phyloP scores from a whole-genome alignment of 2,797 vertebrate genomes.

The Myotis planiceps region DNA sequence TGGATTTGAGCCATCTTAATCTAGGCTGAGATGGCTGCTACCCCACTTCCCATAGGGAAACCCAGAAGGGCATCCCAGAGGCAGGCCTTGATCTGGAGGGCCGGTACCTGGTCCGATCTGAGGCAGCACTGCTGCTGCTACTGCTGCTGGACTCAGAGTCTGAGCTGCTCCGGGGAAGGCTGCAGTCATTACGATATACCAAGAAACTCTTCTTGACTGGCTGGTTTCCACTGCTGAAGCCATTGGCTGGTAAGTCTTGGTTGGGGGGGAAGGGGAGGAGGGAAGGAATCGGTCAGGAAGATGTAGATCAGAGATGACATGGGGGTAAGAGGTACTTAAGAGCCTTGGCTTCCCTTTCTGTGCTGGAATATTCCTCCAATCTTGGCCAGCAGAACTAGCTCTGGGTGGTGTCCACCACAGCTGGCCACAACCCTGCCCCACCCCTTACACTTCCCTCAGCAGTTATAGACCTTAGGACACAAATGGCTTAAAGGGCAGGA shows the following conservation, averaged over 20 bases:
- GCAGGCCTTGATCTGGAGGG: not conserved
- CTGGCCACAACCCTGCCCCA: not conserved
- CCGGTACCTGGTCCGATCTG: conserved; percentile 95
- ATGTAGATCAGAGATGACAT: not conserved
- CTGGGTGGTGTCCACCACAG: not conserved
- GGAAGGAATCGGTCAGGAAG: conserved; percentile 63
- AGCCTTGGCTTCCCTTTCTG: conserved; percentile 30
- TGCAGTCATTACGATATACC: conserved; percentile 96
- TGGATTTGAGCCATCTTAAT: conserved; percentile 8
- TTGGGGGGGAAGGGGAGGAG: conserved; percentile 28
- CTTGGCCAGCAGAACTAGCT: conserved; percentile 41
- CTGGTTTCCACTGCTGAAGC: conserved; percentile 95
- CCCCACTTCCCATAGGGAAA: not conserved
- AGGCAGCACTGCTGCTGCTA: conserved; percentile 98
- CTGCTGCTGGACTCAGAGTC: conserved; percentile 98
- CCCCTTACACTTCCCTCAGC: conserved; percentile 32
- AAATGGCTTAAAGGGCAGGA: conserved; percentile 54
- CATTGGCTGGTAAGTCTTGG: conserved; percentile 95
- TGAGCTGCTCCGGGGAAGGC: conserved; percentile 96
- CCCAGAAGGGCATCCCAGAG: not conserved
- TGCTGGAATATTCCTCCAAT: conserved; percentile 46
- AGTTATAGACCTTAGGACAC: conserved; percentile 55
- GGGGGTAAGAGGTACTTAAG: not conserved
- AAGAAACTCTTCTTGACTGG: conserved; percentile 98
- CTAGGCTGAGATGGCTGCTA: not conserved